phyloP scores from a whole-genome alignment of 2,113 vertebrate genomes.

The Lepidothrix coronata region DNA sequence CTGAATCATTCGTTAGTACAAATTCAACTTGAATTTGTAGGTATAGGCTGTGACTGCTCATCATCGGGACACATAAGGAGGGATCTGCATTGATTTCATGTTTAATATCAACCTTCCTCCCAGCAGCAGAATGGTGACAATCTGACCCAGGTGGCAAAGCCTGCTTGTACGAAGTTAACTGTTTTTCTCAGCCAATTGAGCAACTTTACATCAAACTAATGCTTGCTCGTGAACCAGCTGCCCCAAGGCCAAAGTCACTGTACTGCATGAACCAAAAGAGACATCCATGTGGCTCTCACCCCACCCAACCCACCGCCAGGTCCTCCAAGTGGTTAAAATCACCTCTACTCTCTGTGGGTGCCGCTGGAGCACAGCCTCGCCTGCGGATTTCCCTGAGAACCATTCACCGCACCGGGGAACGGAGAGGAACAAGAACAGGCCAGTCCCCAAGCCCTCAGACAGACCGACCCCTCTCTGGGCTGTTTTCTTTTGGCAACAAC shows the following conservation, averaged over 20 bases:
- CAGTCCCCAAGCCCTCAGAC: neutral
- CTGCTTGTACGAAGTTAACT: neutral
- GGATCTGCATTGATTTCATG: neutral
- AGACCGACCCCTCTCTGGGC: neutral
- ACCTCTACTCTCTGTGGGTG: rapidly evolving
- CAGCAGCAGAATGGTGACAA: neutral
- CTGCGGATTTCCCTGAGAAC: neutral
- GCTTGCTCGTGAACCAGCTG: neutral
- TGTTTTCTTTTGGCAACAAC: neutral
- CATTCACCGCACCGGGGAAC: rapidly evolving
- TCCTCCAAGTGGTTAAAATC: neutral
- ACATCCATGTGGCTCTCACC: rapidly evolving
- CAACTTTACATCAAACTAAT: neutral
- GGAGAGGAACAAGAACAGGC: neutral
- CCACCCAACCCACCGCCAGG: neutral
- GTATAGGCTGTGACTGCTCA: neutral
- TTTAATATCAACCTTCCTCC: neutral
- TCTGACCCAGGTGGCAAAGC: neutral
- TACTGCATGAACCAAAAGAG: neutral
- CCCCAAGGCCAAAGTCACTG: neutral
- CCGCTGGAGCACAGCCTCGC: neutral
- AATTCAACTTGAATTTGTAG: neutral
- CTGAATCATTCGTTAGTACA: neutral
- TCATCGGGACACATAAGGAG: neutral
- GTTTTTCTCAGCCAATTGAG: neutral